Evolutionary conservation across 2,888 invertebrate genomes (phyloP), one percentile per base, ranked within the genome.

Genomic region (Drosophila mayaguana): DNA sequence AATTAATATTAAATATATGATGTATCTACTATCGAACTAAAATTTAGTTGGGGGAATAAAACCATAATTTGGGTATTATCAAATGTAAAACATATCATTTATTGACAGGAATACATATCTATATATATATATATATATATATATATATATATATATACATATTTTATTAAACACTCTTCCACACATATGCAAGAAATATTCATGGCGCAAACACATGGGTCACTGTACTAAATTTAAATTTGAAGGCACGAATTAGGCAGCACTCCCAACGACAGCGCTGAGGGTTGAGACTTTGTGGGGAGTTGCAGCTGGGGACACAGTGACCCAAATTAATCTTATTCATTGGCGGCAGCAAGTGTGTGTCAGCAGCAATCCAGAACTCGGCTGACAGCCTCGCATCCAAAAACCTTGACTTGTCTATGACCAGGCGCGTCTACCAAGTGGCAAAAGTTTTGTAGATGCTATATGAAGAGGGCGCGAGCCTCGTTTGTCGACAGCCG

Each of bases 321-420:
- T 89, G 89, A 90, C 90, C 89, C 88, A 90, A 87, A 89, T 89
- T 90, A 90, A 89, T 89, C 89, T 89, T 85, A 77, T 80, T 89
- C 90, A 82, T 89, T 88, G 81, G 81, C 88, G 75, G 67, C 28
- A 69, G 78, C 83, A 86, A 81, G 83, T 83, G 77, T 85, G 54
- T 60, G 65, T 55, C 71, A 76, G 57, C 68, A 63, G 64, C 60
- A 56, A 63, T 67, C 63, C 75, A 45, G 55, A 74, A 65, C 68
- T 70, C 40, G 46, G 34, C 66, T 62, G 78, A 67, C 66, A 74
- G 72, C 64, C 71, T 34, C 20, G 28, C 67, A 61, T 53, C 34
- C 34, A 57, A 22, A 22, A 65, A 61, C 64, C 68, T 66, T 51
- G 68, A 68, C 78, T 69, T 71, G 72, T 72, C 86, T 77, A 69